Percentiles rank a stretch among this genome's conserved stretches.
Conservation (phyloP, 2,113 vertebrate genomes). For the Otolemur garnettii region DNA sequence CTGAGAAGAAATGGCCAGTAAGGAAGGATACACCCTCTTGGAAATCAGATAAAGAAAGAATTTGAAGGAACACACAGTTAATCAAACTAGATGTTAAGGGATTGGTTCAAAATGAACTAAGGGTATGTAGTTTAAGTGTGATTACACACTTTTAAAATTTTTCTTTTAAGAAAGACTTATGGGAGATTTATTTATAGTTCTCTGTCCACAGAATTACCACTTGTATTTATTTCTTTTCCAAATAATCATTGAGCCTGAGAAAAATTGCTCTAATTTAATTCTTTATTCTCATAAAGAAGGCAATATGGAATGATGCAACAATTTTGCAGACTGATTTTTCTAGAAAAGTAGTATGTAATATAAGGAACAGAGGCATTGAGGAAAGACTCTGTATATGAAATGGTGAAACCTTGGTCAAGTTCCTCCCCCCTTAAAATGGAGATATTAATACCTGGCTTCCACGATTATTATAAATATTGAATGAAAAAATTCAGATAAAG, state of each 20-base stretch:
- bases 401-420: not conserved
- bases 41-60: not conserved
- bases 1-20: not conserved
- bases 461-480: not conserved
- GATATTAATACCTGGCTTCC: not conserved
- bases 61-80: not conserved
- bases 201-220: not conserved
- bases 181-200: not conserved
- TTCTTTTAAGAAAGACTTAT: not conserved
- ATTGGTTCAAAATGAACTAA: conserved; percentile 1
- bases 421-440: not conserved
- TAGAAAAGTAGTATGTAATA: not conserved
- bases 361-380: not conserved
- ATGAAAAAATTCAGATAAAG: not conserved
- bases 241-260: not conserved
- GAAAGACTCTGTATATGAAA: not conserved
- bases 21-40: not conserved
- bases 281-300: not conserved
- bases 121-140: not conserved
- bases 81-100: conserved; percentile 1
- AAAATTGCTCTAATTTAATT: not conserved
- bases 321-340: not conserved
- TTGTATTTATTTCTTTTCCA: not conserved
- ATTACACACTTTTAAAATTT: not conserved
- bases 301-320: not conserved